Evolutionary conservation across 1,140 invertebrate genomes (phyloP).

Genomic region (Aradophagus sp.): DNA sequence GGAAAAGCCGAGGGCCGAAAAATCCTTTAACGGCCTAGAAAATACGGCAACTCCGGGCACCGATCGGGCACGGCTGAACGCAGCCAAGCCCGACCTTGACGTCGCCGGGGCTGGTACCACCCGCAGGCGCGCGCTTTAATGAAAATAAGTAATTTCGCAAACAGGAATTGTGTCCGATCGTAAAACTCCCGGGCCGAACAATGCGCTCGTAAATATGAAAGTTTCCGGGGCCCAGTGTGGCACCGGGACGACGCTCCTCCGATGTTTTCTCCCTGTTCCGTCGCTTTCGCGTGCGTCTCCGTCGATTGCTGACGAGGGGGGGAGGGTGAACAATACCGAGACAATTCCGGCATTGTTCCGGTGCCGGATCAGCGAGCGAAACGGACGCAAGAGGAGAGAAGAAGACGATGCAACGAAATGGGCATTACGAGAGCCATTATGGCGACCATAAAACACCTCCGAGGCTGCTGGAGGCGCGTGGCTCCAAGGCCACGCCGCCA

Average conservation of each 20-base stretch:
- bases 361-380: too few species aligned
- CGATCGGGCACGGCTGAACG: conserved; percentile 6
- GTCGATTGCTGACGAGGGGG: not conserved
- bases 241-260: too few species aligned
- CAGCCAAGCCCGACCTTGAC: conserved; percentile 48
- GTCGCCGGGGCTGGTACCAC: conserved; percentile 28
- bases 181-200: conserved; percentile 58
- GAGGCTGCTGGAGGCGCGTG: conserved; percentile 60
- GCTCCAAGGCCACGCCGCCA: conserved; percentile 59
- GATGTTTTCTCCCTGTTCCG: too few species aligned
- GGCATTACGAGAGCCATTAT: conserved; percentile 60
- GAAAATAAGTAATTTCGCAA: conserved; percentile 65
- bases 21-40: too few species aligned
- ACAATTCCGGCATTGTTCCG: too few species aligned
- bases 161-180: conserved; percentile 60
- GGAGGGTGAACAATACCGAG: conserved; percentile 1
- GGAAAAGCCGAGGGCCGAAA: too few species aligned
- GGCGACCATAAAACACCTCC: conserved; percentile 64
- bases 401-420: conserved; percentile 54
- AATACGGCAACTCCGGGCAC: conserved; percentile 12
- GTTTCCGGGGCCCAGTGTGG: conserved; percentile 41
- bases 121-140: conserved; percentile 61
- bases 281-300: not conserved
- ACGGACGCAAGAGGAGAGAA: conserved; percentile 11
- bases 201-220: conserved; percentile 64